Evolutionary conservation across 2,888 invertebrate species (phyloP), one percentile per base, ranked within the genome.

Genomic region (Drosophila trichaetosa): DNA sequence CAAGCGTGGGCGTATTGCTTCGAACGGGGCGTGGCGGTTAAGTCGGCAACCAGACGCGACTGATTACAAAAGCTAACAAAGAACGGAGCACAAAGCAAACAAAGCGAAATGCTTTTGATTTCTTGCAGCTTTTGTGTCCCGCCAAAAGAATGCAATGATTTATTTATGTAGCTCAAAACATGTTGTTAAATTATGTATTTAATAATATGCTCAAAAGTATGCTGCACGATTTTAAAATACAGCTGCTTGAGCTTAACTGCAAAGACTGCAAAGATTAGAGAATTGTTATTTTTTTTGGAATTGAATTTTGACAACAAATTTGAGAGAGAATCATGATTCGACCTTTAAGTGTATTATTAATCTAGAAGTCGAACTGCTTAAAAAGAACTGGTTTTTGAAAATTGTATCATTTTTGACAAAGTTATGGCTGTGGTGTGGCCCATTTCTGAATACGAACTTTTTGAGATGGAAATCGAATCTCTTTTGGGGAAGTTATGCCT

Each of bases 31-130:
- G 68, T 51, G 54, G 38, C 21, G 21, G 29, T 29, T 29, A 46
- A 13, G 40, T 40, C 36, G 36, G 13, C 29, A 29, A 27, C 31
- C 38, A 53, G 48, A 11, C 27, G 51, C 52, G 51, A 66, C 52
- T 59, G 64, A 80, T 76, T 72, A 67, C 16, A 31, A 40, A 65
- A 71, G 40, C 71, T 13, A 70, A 75, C 67, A 78, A 70, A 74
- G 79, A 77, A 48, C 29, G 33, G 16, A 34, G 34, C 65, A 51
- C 62, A 78, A 82, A 75, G 61, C 72, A 49, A 51, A 71, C 63
- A 67, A 34, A 33, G 52, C 42, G 31, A 56, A 52, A 51, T 11
- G 48, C 29, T 68, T 51, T 36, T 46, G n/a, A 40, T 31, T 33
- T 16, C 10, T 24, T 29, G 21, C 49, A 67, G 67, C 68, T 78